Percentiles rank a stretch among this genome's conserved stretches.
These are phyloP conservation scores for Phenganax subtilis DNA, from an alignment of 92 coral and sea anemone genomes.

Conservation along the genomic window DNA sequence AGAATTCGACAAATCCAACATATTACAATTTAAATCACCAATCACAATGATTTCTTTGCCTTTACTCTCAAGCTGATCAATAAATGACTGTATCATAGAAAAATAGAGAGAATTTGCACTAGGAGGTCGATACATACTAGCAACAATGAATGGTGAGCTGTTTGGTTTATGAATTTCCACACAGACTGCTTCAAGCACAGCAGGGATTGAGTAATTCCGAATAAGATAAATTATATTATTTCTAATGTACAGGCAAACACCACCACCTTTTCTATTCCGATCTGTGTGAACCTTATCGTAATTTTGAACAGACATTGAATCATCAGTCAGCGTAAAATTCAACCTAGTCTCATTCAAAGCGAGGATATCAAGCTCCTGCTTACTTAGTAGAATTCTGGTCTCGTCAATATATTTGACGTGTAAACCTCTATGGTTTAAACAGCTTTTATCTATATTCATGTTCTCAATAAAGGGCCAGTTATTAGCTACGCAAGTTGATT, in stretches of 20 bases:
- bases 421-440: too few relatives aligned
- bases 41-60: not conserved
- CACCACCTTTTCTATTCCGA: slow-evolving; percentile 8
- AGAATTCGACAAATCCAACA: not conserved
- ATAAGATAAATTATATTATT: not conserved
- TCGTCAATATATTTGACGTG: too few relatives aligned
- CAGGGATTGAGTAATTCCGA: not conserved
- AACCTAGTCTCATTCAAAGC: too few relatives aligned
- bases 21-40: not conserved
- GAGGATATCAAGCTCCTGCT: too few relatives aligned
- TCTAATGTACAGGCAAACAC: not conserved
- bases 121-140: not conserved
- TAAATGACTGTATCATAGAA: not conserved
- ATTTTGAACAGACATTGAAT: not conserved
- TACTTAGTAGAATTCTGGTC: too few relatives aligned
- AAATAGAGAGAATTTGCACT: not conserved
- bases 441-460: too few relatives aligned
- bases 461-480: too few relatives aligned
- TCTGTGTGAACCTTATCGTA: not conserved
- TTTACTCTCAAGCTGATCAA: not conserved
- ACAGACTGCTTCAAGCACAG: not conserved
- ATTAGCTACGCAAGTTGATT: too few relatives aligned
- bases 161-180: not conserved
- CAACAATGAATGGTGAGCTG: not conserved
- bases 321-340: not conserved